Conservation (phyloP, 2,888 invertebrate species). For the Xanthorhoe spadicearia region DNA sequence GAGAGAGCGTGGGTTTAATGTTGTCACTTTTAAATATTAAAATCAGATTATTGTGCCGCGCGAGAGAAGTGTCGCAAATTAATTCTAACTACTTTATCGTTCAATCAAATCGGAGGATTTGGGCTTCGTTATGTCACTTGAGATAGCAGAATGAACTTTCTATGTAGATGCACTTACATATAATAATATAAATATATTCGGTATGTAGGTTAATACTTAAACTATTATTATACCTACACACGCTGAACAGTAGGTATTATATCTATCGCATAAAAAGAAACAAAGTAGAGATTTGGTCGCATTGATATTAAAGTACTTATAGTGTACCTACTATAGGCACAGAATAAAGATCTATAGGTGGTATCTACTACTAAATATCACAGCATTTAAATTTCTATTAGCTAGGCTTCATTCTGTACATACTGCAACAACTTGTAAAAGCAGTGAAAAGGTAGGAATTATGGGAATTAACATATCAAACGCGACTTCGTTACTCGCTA, state of each 20-base stretch:
- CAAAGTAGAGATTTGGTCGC: too few species aligned
- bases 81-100: constrained; percentile 56
- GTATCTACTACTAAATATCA: background rate
- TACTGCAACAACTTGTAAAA: constrained; percentile 62
- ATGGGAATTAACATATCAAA: constrained; percentile 81
- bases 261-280: too few species aligned
- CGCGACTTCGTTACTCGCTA: constrained; percentile 69
- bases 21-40: constrained; percentile 80
- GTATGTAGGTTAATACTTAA: too few species aligned
- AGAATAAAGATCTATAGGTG: too few species aligned
- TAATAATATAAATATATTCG: too few species aligned
- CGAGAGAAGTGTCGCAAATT: constrained; percentile 67
- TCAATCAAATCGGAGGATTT: constrained; percentile 23
- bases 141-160: background rate
- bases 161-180: too few species aligned
- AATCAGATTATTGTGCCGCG: constrained; percentile 71
- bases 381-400: constrained; percentile 40
- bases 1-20: constrained; percentile 68
- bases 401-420: constrained; percentile 48
- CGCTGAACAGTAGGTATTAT: too few species aligned
- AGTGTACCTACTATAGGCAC: too few species aligned
- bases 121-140: constrained; percentile 7
- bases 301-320: too few species aligned
- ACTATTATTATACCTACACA: too few species aligned
- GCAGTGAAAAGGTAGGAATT: constrained; percentile 74